A percentile compares a stretch with the other conserved stretches of the same genome.
phyloP scores from a whole-genome alignment of 1,140 invertebrate genomes.

The Drosophila neocordata region DNA sequence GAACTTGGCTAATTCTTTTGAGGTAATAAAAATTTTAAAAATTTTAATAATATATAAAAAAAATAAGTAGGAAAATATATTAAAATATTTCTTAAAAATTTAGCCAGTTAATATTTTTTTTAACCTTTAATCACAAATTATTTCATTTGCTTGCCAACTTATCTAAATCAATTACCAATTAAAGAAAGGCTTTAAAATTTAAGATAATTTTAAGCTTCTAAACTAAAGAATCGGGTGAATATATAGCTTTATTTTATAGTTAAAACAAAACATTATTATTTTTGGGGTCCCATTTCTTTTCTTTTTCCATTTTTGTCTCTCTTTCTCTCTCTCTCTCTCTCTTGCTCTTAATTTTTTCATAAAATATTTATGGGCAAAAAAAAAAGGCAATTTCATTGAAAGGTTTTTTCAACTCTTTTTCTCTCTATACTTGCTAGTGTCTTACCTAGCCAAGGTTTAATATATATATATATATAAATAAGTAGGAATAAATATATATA shows the following conservation, averaged over 20 bases:
- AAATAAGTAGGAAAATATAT: too few relatives aligned
- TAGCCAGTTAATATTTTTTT: too few relatives aligned
- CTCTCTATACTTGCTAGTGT: slow-evolving; percentile 11
- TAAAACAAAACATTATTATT: too few relatives aligned
- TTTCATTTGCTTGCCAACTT: too few relatives aligned
- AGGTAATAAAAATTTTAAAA: background rate
- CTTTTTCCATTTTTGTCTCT: slow-evolving; percentile 20
- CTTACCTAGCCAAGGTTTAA: slow-evolving; percentile 17
- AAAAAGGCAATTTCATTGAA: slow-evolving; percentile 25
- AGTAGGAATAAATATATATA: slow-evolving; percentile 26
- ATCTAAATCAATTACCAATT: too few relatives aligned
- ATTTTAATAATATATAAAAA: too few relatives aligned
- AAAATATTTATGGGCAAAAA: slow-evolving; percentile 7
- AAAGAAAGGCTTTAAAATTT: too few relatives aligned
- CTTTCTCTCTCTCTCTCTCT: slow-evolving; percentile 1
- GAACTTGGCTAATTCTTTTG: background rate
- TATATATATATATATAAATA: background rate
- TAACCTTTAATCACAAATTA: too few relatives aligned
- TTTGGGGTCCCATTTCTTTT: background rate
- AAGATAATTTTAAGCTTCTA: too few relatives aligned
- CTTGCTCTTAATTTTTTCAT: background rate
- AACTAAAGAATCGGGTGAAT: too few relatives aligned
- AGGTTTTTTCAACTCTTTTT: background rate
- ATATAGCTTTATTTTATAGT: too few relatives aligned
- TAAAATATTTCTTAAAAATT: too few relatives aligned